Conservation (phyloP, 2,797 vertebrate genomes). For the Danio jaintianensis region DNA sequence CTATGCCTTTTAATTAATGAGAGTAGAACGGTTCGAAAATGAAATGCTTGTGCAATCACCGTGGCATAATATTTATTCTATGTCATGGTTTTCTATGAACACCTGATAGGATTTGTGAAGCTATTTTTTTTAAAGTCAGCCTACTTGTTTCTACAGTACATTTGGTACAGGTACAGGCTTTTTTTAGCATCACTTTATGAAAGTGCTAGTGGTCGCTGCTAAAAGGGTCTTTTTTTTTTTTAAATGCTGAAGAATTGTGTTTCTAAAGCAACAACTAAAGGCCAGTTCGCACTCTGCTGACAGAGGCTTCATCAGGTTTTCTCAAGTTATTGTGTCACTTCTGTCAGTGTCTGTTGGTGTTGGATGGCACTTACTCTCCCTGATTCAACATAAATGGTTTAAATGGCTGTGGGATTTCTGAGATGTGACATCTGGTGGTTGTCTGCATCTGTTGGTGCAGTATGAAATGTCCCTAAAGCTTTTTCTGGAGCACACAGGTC, state of each 20-base stretch:
- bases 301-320: background rate
- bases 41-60: conserved; percentile 40
- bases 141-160: background rate
- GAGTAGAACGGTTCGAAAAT: conserved; percentile 16
- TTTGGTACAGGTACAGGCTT: no score
- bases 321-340: background rate
- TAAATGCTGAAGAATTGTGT: no score
- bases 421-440: background rate
- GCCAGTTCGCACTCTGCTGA: no score
- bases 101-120: conserved; percentile 26
- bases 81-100: conserved; percentile 21
- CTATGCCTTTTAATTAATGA: conserved; percentile 60
- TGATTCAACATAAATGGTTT: background rate
- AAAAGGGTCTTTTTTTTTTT: no score
- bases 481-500: no score
- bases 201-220: no score
- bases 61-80: conserved; percentile 45
- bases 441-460: background rate
- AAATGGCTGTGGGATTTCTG: background rate
- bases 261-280: no score
- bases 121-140: background rate
- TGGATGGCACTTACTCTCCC: background rate
- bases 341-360: background rate
- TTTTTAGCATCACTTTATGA: no score
- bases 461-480: no score